A percentile compares a stretch with the other conserved stretches of the same genome.
Conservation (phyloP, 23 tunicate genomes). For the Trididemnum nubilum region DNA sequence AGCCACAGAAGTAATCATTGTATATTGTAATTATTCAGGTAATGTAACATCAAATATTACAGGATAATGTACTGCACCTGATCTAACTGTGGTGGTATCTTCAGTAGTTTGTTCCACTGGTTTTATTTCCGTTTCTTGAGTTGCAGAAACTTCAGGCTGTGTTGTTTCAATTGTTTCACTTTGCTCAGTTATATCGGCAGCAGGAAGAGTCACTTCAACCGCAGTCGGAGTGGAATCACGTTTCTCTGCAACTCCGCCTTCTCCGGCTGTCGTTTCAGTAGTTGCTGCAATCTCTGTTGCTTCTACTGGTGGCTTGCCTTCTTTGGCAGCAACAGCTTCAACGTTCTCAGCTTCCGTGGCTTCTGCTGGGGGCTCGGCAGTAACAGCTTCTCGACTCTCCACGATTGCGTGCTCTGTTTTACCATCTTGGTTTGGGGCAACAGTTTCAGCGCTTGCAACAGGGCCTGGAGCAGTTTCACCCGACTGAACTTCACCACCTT, state of each 20-base stretch:
- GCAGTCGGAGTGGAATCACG: not conserved
- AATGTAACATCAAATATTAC: too few species aligned
- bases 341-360: not conserved
- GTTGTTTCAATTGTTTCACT: not conserved
- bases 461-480: too few species aligned
- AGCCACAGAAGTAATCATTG: too few species aligned
- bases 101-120: conserved; percentile 46
- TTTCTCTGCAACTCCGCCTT: not conserved
- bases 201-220: conserved; percentile 9
- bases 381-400: not conserved
- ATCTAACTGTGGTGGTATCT: conserved; percentile 49
- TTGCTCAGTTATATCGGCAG: not conserved
- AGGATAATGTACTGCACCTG: conserved; percentile 7
- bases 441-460: not conserved
- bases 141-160: not conserved
- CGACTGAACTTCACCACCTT: not conserved
- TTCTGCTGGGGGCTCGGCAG: not conserved
- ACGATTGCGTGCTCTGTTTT: not conserved
- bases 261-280: not conserved
- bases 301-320: not conserved
- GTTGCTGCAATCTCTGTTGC: not conserved
- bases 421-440: not conserved
- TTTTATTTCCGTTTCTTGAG: conserved; percentile 10
- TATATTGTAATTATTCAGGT: too few species aligned
- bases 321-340: not conserved